Percentiles rank a stretch among this genome's conserved stretches.
phyloP scores from a whole-genome alignment of 92 coral and sea anemone genomes.

The Virgularia gustaviana region DNA sequence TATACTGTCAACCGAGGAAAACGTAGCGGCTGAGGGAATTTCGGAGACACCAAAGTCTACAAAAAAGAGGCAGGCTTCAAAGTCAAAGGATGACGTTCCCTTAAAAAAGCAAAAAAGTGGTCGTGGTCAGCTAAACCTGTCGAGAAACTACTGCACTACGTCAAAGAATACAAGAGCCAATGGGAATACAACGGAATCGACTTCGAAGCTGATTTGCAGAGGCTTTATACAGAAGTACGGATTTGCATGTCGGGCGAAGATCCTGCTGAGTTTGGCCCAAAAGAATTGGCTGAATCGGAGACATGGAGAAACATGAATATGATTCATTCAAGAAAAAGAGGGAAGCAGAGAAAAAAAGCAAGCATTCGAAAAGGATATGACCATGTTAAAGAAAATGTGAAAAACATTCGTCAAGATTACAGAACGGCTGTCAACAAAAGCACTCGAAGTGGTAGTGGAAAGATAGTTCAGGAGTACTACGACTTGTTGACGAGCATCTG shows the following conservation, averaged over 20 bases:
- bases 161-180: slow-evolving; percentile 38
- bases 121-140: slow-evolving; percentile 37
- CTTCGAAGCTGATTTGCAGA: slow-evolving; percentile 42
- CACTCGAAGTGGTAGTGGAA: slow-evolving; percentile 50
- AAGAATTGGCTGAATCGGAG: slow-evolving; percentile 27
- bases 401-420: slow-evolving; percentile 43
- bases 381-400: slow-evolving; percentile 39
- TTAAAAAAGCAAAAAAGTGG: slow-evolving; percentile 35
- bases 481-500: slow-evolving; percentile 42
- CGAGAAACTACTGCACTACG: slow-evolving; percentile 29
- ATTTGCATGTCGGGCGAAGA: slow-evolving; percentile 38
- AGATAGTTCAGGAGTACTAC: slow-evolving; percentile 42
- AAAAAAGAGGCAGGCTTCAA: not conserved
- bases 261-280: slow-evolving; percentile 46
- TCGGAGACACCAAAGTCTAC: not conserved
- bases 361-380: slow-evolving; percentile 25
- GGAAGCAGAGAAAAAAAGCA: slow-evolving; percentile 31
- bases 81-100: not conserved
- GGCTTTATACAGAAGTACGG: slow-evolving; percentile 35
- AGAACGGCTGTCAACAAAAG: slow-evolving; percentile 33
- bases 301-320: slow-evolving; percentile 44
- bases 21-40: not conserved
- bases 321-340: not conserved
- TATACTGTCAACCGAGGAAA: not conserved
- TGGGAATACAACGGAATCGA: slow-evolving; percentile 33